phyloP scores from a whole-genome alignment of 2,888 invertebrate species.

The Drosophila engyochracea region DNA sequence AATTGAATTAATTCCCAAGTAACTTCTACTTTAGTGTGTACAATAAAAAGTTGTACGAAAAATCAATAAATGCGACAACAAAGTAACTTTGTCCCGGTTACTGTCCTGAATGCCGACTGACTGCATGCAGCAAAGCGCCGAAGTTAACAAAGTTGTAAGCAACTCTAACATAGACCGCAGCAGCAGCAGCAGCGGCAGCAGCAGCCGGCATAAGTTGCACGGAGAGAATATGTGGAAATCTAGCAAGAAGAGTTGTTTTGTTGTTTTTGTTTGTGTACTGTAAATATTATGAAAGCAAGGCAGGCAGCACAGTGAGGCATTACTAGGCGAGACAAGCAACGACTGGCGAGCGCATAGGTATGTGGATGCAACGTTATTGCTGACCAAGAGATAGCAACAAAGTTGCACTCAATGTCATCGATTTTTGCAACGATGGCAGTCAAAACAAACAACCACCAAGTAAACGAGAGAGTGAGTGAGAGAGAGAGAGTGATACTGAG shows the following conservation, averaged over 20 bases:
- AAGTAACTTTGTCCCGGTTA: conserved; percentile 81
- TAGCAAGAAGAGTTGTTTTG: conserved; percentile 21
- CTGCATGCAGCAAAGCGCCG: conserved; percentile 67
- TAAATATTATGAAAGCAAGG: conserved; percentile 56
- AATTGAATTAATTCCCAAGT: not conserved
- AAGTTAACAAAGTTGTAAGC: conserved; percentile 82
- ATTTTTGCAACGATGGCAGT: conserved; percentile 67
- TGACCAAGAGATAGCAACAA: conserved; percentile 70
- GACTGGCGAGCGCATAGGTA: conserved; percentile 31
- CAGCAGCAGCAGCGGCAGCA: conserved; percentile 24
- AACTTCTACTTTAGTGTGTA: conserved; percentile 15
- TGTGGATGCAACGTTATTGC: conserved; percentile 53
- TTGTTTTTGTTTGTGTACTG: conserved; percentile 61
- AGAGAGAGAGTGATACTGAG: conserved; percentile 54
- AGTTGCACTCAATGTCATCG: conserved; percentile 85
- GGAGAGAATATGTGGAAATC: conserved; percentile 47
- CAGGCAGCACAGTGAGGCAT: conserved; percentile 19
- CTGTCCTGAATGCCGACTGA: conserved; percentile 81
- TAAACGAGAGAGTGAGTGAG: conserved; percentile 38
- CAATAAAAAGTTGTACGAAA: conserved; percentile 52
- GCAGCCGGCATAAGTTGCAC: conserved; percentile 56
- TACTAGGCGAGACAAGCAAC: conserved; percentile 15
- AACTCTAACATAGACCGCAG: conserved; percentile 15
- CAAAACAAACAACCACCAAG: conserved; percentile 70
- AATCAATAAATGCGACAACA: conserved; percentile 82